These are phyloP conservation scores for Sphenopsis melanotis DNA, from an alignment of 2,797 vertebrate genomes.

Conservation along the genomic window DNA sequence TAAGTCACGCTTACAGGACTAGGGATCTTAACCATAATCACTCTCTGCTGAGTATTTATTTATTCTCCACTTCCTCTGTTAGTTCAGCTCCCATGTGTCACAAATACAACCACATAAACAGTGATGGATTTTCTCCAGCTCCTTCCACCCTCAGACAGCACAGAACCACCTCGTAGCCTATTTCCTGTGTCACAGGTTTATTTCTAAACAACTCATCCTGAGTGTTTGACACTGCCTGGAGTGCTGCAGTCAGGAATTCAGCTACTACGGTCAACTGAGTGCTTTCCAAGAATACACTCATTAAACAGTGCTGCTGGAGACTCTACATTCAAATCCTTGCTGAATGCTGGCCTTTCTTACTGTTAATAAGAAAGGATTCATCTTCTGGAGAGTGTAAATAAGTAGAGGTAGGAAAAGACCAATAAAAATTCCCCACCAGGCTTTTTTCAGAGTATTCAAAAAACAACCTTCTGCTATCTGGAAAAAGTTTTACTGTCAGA, in stretches of 20 bases:
- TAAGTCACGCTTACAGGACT: not conserved
- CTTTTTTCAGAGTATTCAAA: not conserved
- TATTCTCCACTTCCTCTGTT: slow-evolving; percentile 1
- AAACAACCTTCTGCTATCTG: not conserved
- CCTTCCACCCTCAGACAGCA: not conserved
- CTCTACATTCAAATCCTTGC: not conserved
- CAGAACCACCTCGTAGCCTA: not conserved
- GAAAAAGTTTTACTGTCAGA: not conserved
- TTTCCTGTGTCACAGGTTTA: not conserved
- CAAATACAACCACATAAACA: not conserved
- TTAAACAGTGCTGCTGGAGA: not conserved
- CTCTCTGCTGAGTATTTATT: slow-evolving; percentile 17
- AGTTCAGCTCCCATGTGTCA: not conserved
- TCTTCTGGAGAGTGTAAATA: not conserved
- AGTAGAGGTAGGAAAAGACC: not conserved
- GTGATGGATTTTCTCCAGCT: not conserved
- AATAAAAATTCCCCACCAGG: not conserved
- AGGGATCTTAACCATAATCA: not conserved
- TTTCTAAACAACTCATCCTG: not conserved
- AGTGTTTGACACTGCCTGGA: not conserved
- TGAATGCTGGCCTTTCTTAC: not conserved
- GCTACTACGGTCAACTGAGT: not conserved
- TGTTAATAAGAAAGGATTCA: not conserved
- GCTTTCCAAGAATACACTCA: not conserved
- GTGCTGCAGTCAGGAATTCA: not conserved